Evolutionary conservation across 2,113 vertebrate species (phyloP), one percentile per base, ranked within the genome.

Genomic region (Cairina moschata): DNA sequence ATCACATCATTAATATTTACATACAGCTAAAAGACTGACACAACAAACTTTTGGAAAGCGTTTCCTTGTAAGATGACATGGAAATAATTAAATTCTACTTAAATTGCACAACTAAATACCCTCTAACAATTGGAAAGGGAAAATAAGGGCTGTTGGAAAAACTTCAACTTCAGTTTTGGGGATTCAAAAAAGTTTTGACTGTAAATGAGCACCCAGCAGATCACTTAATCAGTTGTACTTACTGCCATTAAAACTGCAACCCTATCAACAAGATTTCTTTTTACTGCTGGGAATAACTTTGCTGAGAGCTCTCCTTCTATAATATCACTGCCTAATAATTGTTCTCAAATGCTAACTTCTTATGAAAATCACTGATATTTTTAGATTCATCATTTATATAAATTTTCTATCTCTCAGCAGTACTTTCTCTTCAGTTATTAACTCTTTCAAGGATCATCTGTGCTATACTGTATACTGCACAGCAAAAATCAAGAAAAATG

Each of bases 311-410:
- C 74, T 95, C 58, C 91, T 86, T 83, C 42, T 65, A 29, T 59
- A 89, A 78, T 22, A 29, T 67, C 84, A 36, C 90, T 78, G 60
- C 69, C 81, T 81, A 84, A 83, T 88, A 54, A 65, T 40, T 40
- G 69, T 84, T 92, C 95, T 89, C 81, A 56, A 80, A 4, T 59
- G 95, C 60, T 89, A 84, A 75, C 65, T 69, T 65, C 36, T 65
- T 78, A 67, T 65, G 84, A 89, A 92, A 94, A 91, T 86, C 48
- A 32, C 9, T 5, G 77, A 7, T 91, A 94, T 87, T 91, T 96
- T 96, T 89, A 91, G 93, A 62, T 55, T 71, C 59, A 38, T 76
- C 72, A 65, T 73, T 86, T 92, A 76, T 80, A 83, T 48, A 65
- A n/a, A 77, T 83, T 90, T 73, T 58, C 46, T 52, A 28, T 56